Conservation (phyloP, 2,888 invertebrate species). For the Mimas tiliae region DNA sequence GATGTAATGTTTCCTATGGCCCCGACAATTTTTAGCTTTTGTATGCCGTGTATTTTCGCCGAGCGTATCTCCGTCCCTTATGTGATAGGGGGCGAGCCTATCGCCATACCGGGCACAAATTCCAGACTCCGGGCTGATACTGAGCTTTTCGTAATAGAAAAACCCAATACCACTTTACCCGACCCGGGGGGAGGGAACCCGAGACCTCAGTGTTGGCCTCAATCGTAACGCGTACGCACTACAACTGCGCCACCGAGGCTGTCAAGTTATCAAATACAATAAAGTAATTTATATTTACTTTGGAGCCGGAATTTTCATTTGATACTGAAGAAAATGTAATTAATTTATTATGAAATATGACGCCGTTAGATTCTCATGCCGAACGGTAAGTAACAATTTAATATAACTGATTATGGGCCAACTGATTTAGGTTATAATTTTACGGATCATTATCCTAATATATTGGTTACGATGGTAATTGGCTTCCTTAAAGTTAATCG, state of each 20-base stretch:
- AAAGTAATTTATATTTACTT: constrained; percentile 1
- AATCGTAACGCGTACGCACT: too few species aligned
- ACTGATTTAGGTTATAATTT: constrained; percentile 43
- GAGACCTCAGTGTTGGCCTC: too few species aligned
- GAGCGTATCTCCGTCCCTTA: neutral
- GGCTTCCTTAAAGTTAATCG: constrained; percentile 34
- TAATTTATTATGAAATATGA: constrained; percentile 42
- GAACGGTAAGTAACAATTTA: constrained; percentile 38
- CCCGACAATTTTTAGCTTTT: constrained; percentile 18
- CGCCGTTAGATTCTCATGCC: constrained; percentile 37
- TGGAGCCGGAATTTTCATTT: neutral
- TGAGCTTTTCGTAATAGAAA: too few species aligned
- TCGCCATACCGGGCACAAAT: too few species aligned
- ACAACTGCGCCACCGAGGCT: too few species aligned
- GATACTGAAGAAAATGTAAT: constrained; percentile 12
- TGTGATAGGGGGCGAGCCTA: too few species aligned
- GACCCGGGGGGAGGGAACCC: too few species aligned
- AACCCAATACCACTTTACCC: too few species aligned
- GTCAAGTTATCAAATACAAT: too few species aligned
- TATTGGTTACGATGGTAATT: constrained; percentile 33
- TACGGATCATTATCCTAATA: constrained; percentile 45
- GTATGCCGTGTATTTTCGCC: neutral
- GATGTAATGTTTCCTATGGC: constrained; percentile 47
- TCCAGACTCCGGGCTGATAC: too few species aligned
- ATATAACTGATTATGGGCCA: constrained; percentile 32